These are phyloP conservation scores for Leptinotarsa undecemlineata DNA, from an alignment of 1,140 invertebrate species.

Conservation along the genomic window DNA sequence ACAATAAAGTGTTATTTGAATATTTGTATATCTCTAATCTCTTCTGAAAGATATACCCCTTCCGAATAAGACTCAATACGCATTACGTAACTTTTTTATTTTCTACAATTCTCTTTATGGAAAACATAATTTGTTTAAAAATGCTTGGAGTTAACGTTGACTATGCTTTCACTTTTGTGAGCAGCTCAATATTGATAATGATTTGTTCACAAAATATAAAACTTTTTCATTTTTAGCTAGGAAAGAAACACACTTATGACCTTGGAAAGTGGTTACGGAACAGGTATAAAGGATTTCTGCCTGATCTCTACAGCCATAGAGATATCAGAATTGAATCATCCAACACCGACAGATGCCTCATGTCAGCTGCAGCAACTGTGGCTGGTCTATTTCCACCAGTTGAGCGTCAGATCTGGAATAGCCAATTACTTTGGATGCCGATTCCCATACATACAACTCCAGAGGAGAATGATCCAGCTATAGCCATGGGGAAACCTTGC, in stretches of 20 bases:
- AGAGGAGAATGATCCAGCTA: background rate
- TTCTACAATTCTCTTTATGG: too few species aligned
- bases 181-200: too few species aligned
- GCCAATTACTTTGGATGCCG: slow-evolving; percentile 78
- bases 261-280: slow-evolving; percentile 74
- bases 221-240: slow-evolving; percentile 46
- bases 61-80: too few species aligned
- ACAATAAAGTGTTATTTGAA: too few species aligned
- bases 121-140: too few species aligned
- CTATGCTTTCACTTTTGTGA: too few species aligned
- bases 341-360: slow-evolving; percentile 83
- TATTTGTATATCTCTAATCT: too few species aligned
- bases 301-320: slow-evolving; percentile 11
- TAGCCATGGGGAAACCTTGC: background rate
- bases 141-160: too few species aligned
- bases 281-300: slow-evolving; percentile 65
- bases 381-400: slow-evolving; percentile 76
- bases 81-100: too few species aligned
- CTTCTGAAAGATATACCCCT: too few species aligned
- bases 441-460: slow-evolving; percentile 72
- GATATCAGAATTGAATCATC: slow-evolving; percentile 65
- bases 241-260: slow-evolving; percentile 75
- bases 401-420: slow-evolving; percentile 68
- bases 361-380: slow-evolving; percentile 82
- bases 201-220: too few species aligned